Conservation (phyloP, 2,113 vertebrate genomes). For the Eublepharis macularius region DNA sequence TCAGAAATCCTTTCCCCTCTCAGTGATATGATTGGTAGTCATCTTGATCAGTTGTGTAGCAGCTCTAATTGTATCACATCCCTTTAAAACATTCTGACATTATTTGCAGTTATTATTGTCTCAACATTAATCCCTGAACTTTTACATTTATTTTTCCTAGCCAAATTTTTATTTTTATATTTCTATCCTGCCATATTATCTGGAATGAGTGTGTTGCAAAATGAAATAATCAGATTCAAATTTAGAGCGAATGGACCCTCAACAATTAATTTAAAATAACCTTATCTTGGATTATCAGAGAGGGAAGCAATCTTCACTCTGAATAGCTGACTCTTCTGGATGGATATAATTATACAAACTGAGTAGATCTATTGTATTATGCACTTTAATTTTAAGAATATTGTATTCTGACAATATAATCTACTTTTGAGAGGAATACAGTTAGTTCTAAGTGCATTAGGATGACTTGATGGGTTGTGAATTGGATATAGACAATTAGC, state of each 20-base stretch:
- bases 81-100: neutral
- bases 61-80: neutral
- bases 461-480: neutral
- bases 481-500: neutral
- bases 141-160: neutral
- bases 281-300: neutral
- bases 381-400: neutral
- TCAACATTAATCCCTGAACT: neutral
- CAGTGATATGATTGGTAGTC: neutral
- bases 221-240: neutral
- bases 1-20: neutral
- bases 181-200: neutral
- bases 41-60: neutral
- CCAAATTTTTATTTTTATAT: neutral
- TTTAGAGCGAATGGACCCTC: neutral
- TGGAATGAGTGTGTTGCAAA: neutral
- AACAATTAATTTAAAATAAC: neutral
- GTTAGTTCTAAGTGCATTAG: neutral
- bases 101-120: neutral
- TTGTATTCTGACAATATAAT: neutral
- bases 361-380: neutral
- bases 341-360: neutral
- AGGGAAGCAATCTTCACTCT: neutral
- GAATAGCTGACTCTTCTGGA: neutral
- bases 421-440: neutral